Percentiles rank a stretch among this genome's conserved stretches.
Evolutionary conservation across 35 echinoderm and acorn worm genomes (phyloP).

Genomic region (Apostichopus californicus): DNA sequence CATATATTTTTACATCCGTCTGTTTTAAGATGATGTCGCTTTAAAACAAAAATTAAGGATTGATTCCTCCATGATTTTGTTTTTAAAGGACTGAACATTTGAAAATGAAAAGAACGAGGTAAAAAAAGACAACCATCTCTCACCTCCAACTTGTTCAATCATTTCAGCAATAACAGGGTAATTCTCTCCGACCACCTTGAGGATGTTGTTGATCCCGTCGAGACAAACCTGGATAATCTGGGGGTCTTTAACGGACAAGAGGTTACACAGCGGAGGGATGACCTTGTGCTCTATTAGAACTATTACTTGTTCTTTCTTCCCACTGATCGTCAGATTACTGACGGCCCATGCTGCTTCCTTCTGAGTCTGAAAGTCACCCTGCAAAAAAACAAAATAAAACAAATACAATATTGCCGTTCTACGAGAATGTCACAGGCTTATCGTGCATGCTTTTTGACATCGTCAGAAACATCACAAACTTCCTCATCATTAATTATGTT

Average conservation of each 20-base stretch:
- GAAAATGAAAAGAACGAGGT: too few species aligned
- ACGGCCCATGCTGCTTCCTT: conserved; percentile 98
- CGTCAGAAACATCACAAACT: too few species aligned
- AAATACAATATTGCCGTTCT: too few species aligned
- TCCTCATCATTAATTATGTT: too few species aligned
- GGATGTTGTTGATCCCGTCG: conserved; percentile 91
- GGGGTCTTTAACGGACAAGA: conserved; percentile 79
- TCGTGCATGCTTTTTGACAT: too few species aligned
- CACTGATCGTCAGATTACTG: conserved; percentile 97
- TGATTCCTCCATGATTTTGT: not conserved
- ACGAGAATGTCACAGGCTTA: too few species aligned
- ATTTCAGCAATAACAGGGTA: conserved; percentile 67
- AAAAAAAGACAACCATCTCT: not conserved
- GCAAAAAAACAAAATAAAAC: conserved; percentile 1
- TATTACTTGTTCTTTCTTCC: conserved; percentile 75
- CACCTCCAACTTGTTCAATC: conserved; percentile 88
- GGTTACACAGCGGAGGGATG: conserved; percentile 87
- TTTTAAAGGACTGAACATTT: not conserved
- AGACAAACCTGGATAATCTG: conserved; percentile 97
- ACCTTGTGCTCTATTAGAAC: conserved; percentile 75
- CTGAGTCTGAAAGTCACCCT: conserved; percentile 99
- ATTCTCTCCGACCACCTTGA: conserved; percentile 84
- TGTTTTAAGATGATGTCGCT: too few species aligned
- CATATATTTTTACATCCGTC: too few species aligned
- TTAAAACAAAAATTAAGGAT: too few species aligned